Base-by-base conservation (phyloP, 2,113 vertebrate genomes). In the Ia io region DNA sequence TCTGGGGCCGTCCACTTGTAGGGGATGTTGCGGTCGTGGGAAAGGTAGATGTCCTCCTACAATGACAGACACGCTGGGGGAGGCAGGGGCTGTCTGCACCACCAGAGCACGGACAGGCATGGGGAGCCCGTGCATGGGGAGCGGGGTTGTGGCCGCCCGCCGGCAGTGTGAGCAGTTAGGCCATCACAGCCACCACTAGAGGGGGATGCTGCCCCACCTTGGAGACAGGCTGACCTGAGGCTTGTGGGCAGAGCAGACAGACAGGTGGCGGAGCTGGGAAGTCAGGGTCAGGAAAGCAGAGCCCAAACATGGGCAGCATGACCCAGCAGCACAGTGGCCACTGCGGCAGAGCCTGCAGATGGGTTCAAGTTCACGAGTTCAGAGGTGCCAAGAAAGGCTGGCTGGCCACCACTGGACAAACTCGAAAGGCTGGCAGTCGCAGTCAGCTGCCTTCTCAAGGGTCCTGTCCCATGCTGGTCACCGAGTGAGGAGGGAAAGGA, bases 1-100 rank as follows among this genome's bases (percentile, higher is more conserved):
- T 99, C 98, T 0, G 99, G 99, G 4, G 99, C 98, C 0, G 98
- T 98, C 99, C 99, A 99, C 95, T 99, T 99, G 95, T 98, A 99
- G 49, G 99, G 99, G 53, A 99, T 97, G 84, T 97, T 98, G 90
- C 97, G 98, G 14, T 98, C 97, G 0, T 97, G 88, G 5, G 98
- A 98, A 51, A 99, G 79, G 84, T 99, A 99, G 76, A 98, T 89
- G 2, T 98, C 98, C 70, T 99, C 98, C 99, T 99, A 94, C 25
- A 93, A 63, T 23, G 23, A 91, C 30, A 95, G 23, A 51, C 1
- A 11, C 1, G 30, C 4, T 9, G n/a, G 44, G 23, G 40, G 22
- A 22, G 16, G 30, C 9, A 0, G 3, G 8, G 44, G 76, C 18
- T 35, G 0, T 53, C 76, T 10, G 9, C 1, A 2, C 1, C 23